Percentiles rank a stretch among this genome's conserved stretches.
Evolutionary conservation across 2,888 invertebrate species (phyloP).

Genomic region (Macroteleia sp.): DNA sequence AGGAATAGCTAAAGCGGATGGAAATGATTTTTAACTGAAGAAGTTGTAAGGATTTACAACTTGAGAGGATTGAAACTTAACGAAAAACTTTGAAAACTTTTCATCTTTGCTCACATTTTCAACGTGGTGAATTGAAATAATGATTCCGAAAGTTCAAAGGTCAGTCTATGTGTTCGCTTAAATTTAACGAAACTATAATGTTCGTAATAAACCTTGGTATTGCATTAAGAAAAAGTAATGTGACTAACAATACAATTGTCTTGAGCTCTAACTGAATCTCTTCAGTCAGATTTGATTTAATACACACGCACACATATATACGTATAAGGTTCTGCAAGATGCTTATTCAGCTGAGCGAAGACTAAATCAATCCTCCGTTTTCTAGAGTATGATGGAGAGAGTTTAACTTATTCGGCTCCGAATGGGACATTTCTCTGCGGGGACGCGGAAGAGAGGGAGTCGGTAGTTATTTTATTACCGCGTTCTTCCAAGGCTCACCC

Average conservation of each 20-base stretch:
- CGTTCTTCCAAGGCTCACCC: constrained; percentile 71
- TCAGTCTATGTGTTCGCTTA: too few relatives aligned
- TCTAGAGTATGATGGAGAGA: constrained; percentile 8
- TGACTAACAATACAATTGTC: neutral
- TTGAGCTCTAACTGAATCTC: neutral
- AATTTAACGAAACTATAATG: too few relatives aligned
- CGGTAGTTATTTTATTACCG: constrained; percentile 76
- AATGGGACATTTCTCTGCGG: constrained; percentile 1
- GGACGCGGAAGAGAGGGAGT: constrained; percentile 16
- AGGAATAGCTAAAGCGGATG: too few relatives aligned
- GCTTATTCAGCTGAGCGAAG: constrained; percentile 14
- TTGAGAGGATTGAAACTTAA: constrained; percentile 22
- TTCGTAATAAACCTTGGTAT: too few relatives aligned
- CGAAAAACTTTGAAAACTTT: constrained; percentile 23
- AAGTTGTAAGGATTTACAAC: too few relatives aligned
- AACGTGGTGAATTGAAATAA: too few relatives aligned
- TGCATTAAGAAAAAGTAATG: too few relatives aligned
- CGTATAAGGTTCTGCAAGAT: neutral
- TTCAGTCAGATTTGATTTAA: constrained; percentile 7
- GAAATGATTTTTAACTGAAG: too few relatives aligned
- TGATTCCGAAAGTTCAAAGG: too few relatives aligned
- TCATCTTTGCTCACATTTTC: too few relatives aligned
- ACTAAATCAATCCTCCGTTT: constrained; percentile 18
- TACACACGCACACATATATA: constrained; percentile 4
- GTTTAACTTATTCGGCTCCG: constrained; percentile 31